Percentiles rank a stretch among this genome's conserved stretches.
phyloP scores from a whole-genome alignment of 2,888 invertebrate species.

The Syrphus vitripennis region DNA sequence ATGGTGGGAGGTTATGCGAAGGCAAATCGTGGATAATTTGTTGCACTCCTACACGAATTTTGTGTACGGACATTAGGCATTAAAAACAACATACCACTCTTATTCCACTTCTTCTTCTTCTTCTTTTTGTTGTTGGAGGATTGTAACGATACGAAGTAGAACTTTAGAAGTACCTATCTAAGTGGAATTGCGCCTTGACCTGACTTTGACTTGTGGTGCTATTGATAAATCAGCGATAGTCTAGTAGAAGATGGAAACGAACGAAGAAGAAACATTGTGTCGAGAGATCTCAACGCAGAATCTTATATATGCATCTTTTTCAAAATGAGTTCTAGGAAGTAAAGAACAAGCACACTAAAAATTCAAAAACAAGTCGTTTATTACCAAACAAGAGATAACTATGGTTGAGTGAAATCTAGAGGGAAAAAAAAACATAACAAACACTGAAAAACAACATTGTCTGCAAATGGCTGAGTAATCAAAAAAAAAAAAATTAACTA shows the following conservation, averaged over 20 bases:
- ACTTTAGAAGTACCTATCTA: background rate
- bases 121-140: background rate
- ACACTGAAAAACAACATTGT: background rate
- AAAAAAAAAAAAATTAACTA: background rate
- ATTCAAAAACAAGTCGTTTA: constrained; percentile 45
- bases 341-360: background rate
- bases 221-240: constrained; percentile 51
- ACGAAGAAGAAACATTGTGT: background rate
- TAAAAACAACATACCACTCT: constrained; percentile 28
- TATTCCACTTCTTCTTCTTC: background rate
- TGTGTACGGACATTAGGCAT: constrained; percentile 64
- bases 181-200: constrained; percentile 62
- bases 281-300: constrained; percentile 29
- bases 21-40: constrained; percentile 69
- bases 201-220: constrained; percentile 65
- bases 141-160: background rate
- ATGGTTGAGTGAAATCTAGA: background rate
- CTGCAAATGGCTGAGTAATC: constrained; percentile 16
- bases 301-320: constrained; percentile 18
- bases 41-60: constrained; percentile 69
- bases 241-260: background rate
- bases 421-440: background rate
- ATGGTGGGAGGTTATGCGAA: background rate
- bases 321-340: constrained; percentile 49
- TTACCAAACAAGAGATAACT: constrained; percentile 26